phyloP scores from a whole-genome alignment of 2,113 vertebrate species.

The Solenodon paradoxus region DNA sequence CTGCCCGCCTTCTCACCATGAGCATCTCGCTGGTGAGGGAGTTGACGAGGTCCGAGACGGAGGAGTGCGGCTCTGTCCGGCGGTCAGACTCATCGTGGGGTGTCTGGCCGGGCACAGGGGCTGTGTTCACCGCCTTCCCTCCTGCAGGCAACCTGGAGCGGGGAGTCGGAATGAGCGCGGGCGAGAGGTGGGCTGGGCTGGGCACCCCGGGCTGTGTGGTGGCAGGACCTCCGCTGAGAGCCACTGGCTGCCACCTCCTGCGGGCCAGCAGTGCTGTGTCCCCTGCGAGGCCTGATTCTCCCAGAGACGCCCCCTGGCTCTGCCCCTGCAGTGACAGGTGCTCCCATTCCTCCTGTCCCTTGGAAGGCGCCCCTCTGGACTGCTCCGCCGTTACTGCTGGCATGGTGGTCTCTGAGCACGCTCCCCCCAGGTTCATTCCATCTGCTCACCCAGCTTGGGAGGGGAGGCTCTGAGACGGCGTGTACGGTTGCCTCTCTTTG shows the following conservation, averaged over 20 bases:
- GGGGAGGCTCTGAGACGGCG: not conserved
- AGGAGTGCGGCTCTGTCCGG: constrained; percentile 92
- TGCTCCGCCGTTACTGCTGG: not conserved
- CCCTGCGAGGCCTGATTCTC: not conserved
- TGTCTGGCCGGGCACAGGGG: constrained; percentile 87
- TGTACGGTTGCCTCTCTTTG: not conserved
- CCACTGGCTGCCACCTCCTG: not conserved
- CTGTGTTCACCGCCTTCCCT: constrained; percentile 89
- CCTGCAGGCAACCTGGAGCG: constrained; percentile 86
- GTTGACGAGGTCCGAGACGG: constrained; percentile 96
- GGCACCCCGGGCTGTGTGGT: not conserved
- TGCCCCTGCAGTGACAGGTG: too few relatives aligned
- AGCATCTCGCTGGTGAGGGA: constrained; percentile 99
- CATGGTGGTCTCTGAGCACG: not conserved
- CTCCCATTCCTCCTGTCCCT: not conserved
- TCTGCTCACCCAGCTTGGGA: not conserved
- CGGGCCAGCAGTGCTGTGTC: not conserved
- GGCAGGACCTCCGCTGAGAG: not conserved
- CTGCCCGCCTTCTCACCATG: constrained; percentile 91
- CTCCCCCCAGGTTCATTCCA: not conserved
- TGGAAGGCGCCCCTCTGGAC: not conserved
- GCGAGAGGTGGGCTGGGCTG: not conserved
- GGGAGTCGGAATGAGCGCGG: constrained; percentile 26
- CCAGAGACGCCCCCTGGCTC: too few relatives aligned
- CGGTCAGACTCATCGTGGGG: constrained; percentile 89